Base-by-base conservation (phyloP, 2,888 invertebrate species). In the Marronus borbonicus region DNA sequence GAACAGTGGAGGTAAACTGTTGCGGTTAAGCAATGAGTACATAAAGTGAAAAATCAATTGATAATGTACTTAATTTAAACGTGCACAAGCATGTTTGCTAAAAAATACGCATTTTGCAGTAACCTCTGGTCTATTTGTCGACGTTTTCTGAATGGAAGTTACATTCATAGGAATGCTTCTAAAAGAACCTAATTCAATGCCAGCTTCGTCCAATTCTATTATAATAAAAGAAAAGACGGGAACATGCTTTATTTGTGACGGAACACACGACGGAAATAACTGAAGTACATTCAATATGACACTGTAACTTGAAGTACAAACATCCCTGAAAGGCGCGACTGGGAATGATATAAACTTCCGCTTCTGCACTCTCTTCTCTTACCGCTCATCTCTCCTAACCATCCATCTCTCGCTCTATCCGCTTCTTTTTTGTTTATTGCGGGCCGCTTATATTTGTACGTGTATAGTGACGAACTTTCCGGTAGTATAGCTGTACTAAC, bases 261-360 rank as follows among this genome's bases (percentile, higher is more conserved):
- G 20, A 17, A 20, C 20, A 58, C 0, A n/a, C 20, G 55, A 8
- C 8, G 55, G 8, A 58, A 58, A 58, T 58, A 68, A 68, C 49
- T n/a, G 49, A 49, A 68, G 17, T 50, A 28, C 50, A 50, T 20
- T 50, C 49, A 50, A 68, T 52, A 68, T 28, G 50, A 17, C 50
- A 49, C 68, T 31, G 14, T 28, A 49, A 24, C 14, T 14, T 55
- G 28, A 55, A 70, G 39, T 60, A 44, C 39, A 55, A 60, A 74
- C 55, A 74, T 60, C 60, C 50, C 68, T 62, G 60, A 60, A 74
- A 60, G 39, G 72, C 60, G 44, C 28, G 60, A 39, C 20, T 44
- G 14, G 50, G 14, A 44, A 31, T 49, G 44, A 24, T 60, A 49
- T 49, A 60, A 60, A 60, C 72, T 74, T 74, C 72, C 60, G 44